phyloP scores from a whole-genome alignment of 2,113 vertebrate genomes.

The Morone chrysops region DNA sequence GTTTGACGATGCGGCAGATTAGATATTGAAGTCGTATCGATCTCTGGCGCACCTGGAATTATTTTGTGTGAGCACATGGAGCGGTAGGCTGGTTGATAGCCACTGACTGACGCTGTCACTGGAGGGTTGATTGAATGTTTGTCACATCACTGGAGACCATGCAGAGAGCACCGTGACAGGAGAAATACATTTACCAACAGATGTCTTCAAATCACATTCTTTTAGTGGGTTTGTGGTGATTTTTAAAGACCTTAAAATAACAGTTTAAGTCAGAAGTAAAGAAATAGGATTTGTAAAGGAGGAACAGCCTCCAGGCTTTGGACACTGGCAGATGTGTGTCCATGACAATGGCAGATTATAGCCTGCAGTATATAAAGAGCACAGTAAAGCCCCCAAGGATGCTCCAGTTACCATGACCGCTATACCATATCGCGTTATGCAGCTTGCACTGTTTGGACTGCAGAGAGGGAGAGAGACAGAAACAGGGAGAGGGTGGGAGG shows the following conservation, averaged over 20 bases:
- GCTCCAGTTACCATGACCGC: slow-evolving; percentile 60
- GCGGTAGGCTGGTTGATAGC: background rate
- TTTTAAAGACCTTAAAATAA: background rate
- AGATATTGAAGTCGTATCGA: slow-evolving; percentile 32
- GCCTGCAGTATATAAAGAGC: slow-evolving; percentile 9
- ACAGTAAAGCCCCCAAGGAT: slow-evolving; percentile 23
- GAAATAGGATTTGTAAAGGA: background rate
- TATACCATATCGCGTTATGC: slow-evolving; percentile 66
- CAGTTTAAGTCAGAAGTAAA: slow-evolving; percentile 1
- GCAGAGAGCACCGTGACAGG: background rate
- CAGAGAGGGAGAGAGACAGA: slow-evolving; percentile 58
- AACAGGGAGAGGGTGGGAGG: slow-evolving; percentile 41
- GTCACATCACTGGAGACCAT: slow-evolving; percentile 1
- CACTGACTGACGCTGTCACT: slow-evolving; percentile 24
- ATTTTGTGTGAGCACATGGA: slow-evolving; percentile 11
- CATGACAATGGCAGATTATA: slow-evolving; percentile 7
- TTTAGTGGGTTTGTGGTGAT: background rate
- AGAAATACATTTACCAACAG: background rate
- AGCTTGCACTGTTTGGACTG: slow-evolving; percentile 69
- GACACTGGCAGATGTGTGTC: slow-evolving; percentile 3
- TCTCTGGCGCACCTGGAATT: slow-evolving; percentile 54
- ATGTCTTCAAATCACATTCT: background rate
- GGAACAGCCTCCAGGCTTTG: background rate
- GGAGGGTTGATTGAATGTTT: background rate
- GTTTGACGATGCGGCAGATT: slow-evolving; percentile 53